These are phyloP conservation scores for Eumeta japonica DNA, from an alignment of 1,140 invertebrate genomes.

Conservation along the genomic window DNA sequence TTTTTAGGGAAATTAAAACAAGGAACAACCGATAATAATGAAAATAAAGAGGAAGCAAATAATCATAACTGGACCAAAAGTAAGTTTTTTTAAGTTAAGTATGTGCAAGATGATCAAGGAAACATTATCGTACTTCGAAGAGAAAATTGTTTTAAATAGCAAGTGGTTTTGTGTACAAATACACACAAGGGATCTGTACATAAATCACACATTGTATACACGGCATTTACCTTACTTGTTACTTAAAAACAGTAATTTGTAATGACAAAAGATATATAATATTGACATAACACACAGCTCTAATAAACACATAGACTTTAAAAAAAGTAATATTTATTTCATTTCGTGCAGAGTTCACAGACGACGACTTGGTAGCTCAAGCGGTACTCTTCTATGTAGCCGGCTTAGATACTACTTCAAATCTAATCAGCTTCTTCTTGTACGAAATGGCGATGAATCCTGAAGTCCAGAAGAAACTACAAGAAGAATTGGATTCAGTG, in stretches of 20 bases:
- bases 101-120: background rate
- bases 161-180: too few relatives aligned
- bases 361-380: slow-evolving; percentile 65
- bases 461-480: slow-evolving; percentile 47
- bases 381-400: slow-evolving; percentile 64
- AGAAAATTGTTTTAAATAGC: too few relatives aligned
- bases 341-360: slow-evolving; percentile 59
- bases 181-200: too few relatives aligned
- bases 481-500: slow-evolving; percentile 31
- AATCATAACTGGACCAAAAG: too few relatives aligned
- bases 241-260: too few relatives aligned
- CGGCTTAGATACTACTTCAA: slow-evolving; percentile 62
- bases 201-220: too few relatives aligned
- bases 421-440: slow-evolving; percentile 32
- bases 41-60: background rate
- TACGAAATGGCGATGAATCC: slow-evolving; percentile 58
- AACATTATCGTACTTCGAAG: too few relatives aligned
- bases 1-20: slow-evolving; percentile 1
- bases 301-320: too few relatives aligned
- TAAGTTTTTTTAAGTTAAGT: background rate
- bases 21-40: background rate
- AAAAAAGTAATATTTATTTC: too few relatives aligned
- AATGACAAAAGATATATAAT: too few relatives aligned
- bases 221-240: too few relatives aligned
- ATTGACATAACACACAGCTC: too few relatives aligned